Evolutionary conservation across 2,888 invertebrate species (phyloP), one percentile per base, ranked within the genome.

Genomic region (Thymelicus lineola): DNA sequence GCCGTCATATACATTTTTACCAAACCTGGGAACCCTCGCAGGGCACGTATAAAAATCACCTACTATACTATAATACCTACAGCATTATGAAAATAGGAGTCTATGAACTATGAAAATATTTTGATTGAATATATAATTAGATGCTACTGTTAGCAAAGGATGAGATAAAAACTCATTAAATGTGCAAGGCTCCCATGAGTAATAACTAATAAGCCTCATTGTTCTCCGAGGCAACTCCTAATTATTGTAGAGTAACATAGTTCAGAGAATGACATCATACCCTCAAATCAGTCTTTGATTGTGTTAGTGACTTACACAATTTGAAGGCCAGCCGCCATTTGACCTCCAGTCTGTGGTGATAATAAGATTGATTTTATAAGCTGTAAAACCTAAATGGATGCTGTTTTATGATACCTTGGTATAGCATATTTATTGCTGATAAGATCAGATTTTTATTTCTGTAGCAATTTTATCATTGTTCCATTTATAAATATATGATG

Each of bases 241-340:
- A 87, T 87, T 85, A 82, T 79, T 81, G 78, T 76, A 77, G 73
- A 76, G 79, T 79, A 79, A 79, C 82, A 82, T 77, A 80, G 72
- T 77, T 79, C 73, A 80, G 81, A 76, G 77, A 77, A 76, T 92
- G 90, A 92, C 89, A 90, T 93, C 91, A 93, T 88, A 75, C 78
- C 80, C 81, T 83, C 77, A 79, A 86, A 88, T 84, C 46, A 46
- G 46, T 58, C 62, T 69, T 46, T 69, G 62, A 68, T 62, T 68
- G 68, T 69, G 58, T 69, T 63, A 69, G 69, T 69, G 69, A 69
- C 17, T 69, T 55, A 69, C 50, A 48, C 57, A 69, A 58, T 63
- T 58, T 69, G 48, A 69, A 69, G 69, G 69, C 36, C 62, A 62
- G 35, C 17, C 17, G 35, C 38, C 20, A 36, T 57, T 45, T 68